Conservation (phyloP, 2,888 invertebrate genomes). For the Leucophenga maculata region DNA sequence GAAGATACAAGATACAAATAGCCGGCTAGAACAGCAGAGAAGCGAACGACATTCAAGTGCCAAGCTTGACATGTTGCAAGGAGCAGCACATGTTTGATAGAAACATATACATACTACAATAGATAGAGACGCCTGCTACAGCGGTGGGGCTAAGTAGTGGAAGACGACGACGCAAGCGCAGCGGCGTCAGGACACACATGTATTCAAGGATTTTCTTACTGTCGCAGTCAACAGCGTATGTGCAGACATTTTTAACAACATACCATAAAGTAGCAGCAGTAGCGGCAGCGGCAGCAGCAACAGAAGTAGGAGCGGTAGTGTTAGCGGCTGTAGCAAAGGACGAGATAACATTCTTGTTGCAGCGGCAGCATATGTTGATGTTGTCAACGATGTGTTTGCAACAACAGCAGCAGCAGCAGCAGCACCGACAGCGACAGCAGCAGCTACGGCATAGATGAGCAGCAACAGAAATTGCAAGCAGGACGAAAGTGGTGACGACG, state of each 20-base stretch:
- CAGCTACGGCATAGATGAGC: background rate
- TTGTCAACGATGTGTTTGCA: background rate
- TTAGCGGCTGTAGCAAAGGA: no score
- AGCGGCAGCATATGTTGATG: no score
- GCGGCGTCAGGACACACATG: background rate
- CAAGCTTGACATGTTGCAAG: background rate
- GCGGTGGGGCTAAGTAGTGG: background rate
- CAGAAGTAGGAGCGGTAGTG: no score
- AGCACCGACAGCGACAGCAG: background rate
- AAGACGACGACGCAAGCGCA: background rate
- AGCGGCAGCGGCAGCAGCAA: background rate
- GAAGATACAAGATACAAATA: background rate
- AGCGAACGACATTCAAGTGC: background rate
- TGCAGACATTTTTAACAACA: constrained; percentile 2
- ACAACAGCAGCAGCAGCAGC: constrained; percentile 2
- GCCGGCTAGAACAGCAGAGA: background rate
- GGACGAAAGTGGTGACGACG: background rate
- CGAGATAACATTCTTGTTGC: no score
- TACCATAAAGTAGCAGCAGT: background rate
- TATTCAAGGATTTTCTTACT: background rate
- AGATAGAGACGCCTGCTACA: no score
- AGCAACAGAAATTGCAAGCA: background rate
- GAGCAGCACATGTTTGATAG: background rate
- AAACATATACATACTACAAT: no score
- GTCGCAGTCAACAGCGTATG: background rate